Evolutionary conservation across 1,140 invertebrate genomes (phyloP).

Genomic region (Drosophila parvula): DNA sequence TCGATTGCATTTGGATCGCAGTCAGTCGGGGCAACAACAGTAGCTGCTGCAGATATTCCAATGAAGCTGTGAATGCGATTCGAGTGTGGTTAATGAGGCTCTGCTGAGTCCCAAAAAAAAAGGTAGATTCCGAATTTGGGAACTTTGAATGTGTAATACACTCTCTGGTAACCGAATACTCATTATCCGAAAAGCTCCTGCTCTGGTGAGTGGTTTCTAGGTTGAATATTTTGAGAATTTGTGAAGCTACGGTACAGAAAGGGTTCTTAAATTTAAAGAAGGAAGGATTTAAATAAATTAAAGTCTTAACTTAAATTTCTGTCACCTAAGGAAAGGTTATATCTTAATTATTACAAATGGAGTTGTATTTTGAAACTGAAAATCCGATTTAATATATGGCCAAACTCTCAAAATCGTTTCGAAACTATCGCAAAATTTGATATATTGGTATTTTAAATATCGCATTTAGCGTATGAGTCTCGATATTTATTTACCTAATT

Average conservation of each 20-base stretch:
- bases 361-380: too few species aligned
- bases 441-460: too few species aligned
- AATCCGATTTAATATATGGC: too few species aligned
- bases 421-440: too few species aligned
- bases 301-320: not conserved
- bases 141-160: slow-evolving; percentile 4
- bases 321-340: too few species aligned
- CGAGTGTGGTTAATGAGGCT: slow-evolving; percentile 39
- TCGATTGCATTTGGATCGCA: slow-evolving; percentile 33
- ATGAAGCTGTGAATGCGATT: slow-evolving; percentile 19
- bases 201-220: not conserved
- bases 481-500: too few species aligned
- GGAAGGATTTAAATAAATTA: not conserved
- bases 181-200: not conserved
- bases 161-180: too few species aligned
- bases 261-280: too few species aligned
- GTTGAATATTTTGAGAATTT: not conserved
- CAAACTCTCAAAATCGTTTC: too few species aligned
- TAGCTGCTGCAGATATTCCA: not conserved
- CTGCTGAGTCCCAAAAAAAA: slow-evolving; percentile 15
- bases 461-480: too few species aligned
- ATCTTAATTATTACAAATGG: too few species aligned
- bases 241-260: accelerated
- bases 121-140: not conserved
- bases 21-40: not conserved